These are phyloP conservation scores for Epinotia bilunana DNA, from an alignment of 2,888 invertebrate species.

Conservation along the genomic window DNA sequence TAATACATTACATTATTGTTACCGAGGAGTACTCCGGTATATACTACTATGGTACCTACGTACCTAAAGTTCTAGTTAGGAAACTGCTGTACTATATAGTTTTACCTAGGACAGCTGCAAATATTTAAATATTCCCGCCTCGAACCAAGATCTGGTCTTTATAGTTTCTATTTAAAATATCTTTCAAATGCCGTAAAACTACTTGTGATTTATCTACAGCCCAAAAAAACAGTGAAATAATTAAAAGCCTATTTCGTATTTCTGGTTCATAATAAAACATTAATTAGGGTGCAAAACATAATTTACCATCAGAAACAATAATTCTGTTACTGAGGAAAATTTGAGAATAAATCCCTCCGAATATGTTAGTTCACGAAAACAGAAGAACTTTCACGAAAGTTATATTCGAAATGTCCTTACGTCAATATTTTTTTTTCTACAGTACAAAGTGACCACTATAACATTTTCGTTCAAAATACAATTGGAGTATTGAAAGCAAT, in stretches of 20 bases:
- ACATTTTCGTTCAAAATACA: conserved; percentile 18
- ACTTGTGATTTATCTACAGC: too few species aligned
- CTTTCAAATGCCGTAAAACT: too few species aligned
- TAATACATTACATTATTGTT: background rate
- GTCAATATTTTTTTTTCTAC: conserved; percentile 1
- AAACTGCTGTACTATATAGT: too few species aligned
- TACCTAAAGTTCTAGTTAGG: background rate
- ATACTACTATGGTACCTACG: background rate
- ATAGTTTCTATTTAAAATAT: too few species aligned
- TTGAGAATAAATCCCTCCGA: background rate
- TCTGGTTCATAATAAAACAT: background rate
- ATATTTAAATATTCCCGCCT: too few species aligned
- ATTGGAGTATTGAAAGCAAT: conserved; percentile 34
- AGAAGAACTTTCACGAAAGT: background rate
- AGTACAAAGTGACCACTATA: background rate
- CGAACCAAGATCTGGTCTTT: too few species aligned
- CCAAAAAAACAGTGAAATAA: too few species aligned
- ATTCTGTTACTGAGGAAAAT: background rate
- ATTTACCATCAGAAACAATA: background rate
- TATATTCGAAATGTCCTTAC: conserved; percentile 1
- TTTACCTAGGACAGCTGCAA: too few species aligned
- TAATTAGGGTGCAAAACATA: background rate
- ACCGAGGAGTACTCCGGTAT: background rate
- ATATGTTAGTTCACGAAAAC: background rate
- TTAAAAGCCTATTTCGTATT: background rate